These are phyloP conservation scores for Echinometra lucunter DNA, from an alignment of 53 echinoderm and acorn worm genomes.

Conservation along the genomic window DNA sequence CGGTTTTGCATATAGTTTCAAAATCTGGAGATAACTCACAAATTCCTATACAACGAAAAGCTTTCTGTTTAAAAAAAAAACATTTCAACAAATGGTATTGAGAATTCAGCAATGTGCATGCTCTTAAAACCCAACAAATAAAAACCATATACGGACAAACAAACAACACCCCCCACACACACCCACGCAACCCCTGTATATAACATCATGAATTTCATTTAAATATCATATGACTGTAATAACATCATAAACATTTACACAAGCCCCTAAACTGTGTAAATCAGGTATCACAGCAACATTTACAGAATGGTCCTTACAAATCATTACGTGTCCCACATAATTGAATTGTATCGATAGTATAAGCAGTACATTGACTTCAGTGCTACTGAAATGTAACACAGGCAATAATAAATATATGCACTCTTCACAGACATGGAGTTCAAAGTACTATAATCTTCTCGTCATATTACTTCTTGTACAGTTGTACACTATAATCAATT, in stretches of 20 bases:
- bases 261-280: background rate
- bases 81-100: too few relatives aligned
- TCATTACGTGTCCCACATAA: background rate
- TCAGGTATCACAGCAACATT: too few relatives aligned
- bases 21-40: too few relatives aligned
- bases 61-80: too few relatives aligned
- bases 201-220: too few relatives aligned
- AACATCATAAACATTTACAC: background rate
- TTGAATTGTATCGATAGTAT: background rate
- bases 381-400: background rate
- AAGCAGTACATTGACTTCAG: background rate
- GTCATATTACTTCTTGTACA: background rate
- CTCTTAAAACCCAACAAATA: too few relatives aligned
- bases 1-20: too few relatives aligned
- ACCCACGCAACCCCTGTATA: too few relatives aligned
- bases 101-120: too few relatives aligned
- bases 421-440: background rate
- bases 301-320: background rate
- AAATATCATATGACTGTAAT: background rate
- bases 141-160: too few relatives aligned
- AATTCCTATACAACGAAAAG: too few relatives aligned
- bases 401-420: background rate
- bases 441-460: slow-evolving; percentile 31
- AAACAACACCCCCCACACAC: too few relatives aligned
- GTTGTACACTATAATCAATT: slow-evolving; percentile 49